Evolutionary conservation across 2,113 vertebrate species (phyloP).

Genomic region (Rostratula benghalensis): DNA sequence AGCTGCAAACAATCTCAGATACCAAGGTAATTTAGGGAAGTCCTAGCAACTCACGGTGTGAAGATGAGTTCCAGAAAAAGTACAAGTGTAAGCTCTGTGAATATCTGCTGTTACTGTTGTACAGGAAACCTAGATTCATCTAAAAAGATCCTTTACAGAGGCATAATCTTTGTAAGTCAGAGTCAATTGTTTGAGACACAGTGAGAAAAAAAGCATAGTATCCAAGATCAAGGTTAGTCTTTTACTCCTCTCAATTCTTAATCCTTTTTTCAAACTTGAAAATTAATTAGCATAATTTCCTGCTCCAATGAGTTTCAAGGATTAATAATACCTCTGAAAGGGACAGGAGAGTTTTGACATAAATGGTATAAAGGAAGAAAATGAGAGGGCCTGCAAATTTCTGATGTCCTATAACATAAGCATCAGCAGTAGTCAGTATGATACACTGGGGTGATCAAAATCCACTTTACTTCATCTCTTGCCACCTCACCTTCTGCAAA

Average conservation of each 20-base stretch:
- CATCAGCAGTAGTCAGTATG: background rate
- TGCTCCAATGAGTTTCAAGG: background rate
- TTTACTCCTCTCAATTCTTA: background rate
- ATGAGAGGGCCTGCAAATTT: background rate
- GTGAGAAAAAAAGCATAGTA: background rate
- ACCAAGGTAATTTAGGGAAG: background rate
- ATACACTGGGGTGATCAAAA: background rate
- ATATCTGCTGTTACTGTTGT: background rate
- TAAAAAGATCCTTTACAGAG: background rate
- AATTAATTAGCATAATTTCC: conserved; percentile 37
- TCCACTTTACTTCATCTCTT: background rate
- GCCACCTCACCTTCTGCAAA: background rate
- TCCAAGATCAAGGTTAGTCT: background rate
- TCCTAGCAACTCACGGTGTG: background rate
- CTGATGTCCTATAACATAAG: background rate
- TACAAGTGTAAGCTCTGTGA: background rate
- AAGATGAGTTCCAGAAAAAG: background rate
- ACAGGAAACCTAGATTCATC: background rate
- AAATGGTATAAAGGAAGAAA: background rate
- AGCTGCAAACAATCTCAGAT: background rate
- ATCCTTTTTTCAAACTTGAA: conserved; percentile 24
- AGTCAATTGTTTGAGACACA: background rate
- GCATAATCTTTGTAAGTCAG: background rate
- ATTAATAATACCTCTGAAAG: conserved; percentile 20
- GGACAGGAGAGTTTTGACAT: background rate